Base-by-base conservation (phyloP, 2,888 invertebrate genomes). In the Eupithecia insigniata region DNA sequence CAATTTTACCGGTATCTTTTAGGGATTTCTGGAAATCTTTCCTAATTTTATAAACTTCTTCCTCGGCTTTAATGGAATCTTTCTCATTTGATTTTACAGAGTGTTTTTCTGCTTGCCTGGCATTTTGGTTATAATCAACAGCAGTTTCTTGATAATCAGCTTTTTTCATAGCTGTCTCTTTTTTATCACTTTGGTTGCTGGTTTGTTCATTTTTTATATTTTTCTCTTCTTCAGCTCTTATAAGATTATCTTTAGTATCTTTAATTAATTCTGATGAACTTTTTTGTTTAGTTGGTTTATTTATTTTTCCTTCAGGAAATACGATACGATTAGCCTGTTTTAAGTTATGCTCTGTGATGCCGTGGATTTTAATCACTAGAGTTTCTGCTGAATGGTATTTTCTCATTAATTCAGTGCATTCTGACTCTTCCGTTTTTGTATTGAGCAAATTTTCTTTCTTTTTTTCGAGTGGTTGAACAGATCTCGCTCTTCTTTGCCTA, bases 251-350 rank as follows among this genome's bases (percentile, higher is more conserved):
- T 80, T 83, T 80, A 5, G 84, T 86, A 65, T 87, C 81, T 81
- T 80, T 84, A 64, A 90, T 86, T 60, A 91, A 79, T 76, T 89
- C 87, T 18, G 86, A 83, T 12, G 92, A 91, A 78, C 83, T 87
- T 72, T 82, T 79, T 64, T 69, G 58, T 7, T 69, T 67, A 70
- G 72, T 72, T 6, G 61, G 43, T 39, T 72, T 71, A 22, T 71
- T 75, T 71, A 8, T 75, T 66, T 30, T 72, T 66, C 66, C 46
- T 76, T 82, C 80, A 28, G 85, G 86, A 80, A 92, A 91, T 75
- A 83, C 78, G 75, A 85, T 90, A 67, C 75, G 83, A 76, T 88
- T 87, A 68, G 81, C 83, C 80, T 85, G 85, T 72, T 78, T 82
- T 5, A 79, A 58, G 39, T 55, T 7, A 60, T 68, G 62, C 62